A percentile compares a stretch with the other conserved stretches of the same genome.
Conservation (phyloP, 2,888 invertebrate species). For the Drosophila buzzatii region DNA sequence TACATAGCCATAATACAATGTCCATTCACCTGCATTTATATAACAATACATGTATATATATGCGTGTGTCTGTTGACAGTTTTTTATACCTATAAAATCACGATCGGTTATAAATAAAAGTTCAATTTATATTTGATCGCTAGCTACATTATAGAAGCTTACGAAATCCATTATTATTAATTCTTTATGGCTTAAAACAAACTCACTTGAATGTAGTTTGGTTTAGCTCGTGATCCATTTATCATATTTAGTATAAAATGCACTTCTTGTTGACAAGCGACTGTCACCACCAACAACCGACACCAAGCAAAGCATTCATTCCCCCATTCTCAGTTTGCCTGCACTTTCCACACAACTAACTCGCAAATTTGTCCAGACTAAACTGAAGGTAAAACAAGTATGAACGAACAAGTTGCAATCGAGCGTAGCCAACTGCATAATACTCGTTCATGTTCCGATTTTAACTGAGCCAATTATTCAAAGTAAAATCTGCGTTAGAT, state of each 20-base stretch:
- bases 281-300: conserved; percentile 78
- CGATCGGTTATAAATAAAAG: background rate
- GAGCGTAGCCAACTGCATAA: background rate
- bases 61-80: conserved; percentile 5
- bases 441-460: background rate
- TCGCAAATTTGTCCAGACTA: conserved; percentile 72
- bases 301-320: conserved; percentile 39
- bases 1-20: background rate
- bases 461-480: background rate
- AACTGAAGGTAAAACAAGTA: conserved; percentile 12
- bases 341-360: conserved; percentile 70
- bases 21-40: background rate
- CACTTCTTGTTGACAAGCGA: conserved; percentile 73
- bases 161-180: background rate
- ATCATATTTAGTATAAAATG: conserved; percentile 39
- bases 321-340: conserved; percentile 44
- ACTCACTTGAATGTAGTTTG: conserved; percentile 3
- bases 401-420: background rate
- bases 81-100: background rate
- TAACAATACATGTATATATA: background rate
- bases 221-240: conserved; percentile 24
- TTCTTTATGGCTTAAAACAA: background rate
- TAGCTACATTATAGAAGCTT: background rate
- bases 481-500: background rate
- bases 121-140: background rate